These are phyloP conservation scores for Pterocles burchelli DNA, from an alignment of 2,113 vertebrate genomes.

Conservation along the genomic window DNA sequence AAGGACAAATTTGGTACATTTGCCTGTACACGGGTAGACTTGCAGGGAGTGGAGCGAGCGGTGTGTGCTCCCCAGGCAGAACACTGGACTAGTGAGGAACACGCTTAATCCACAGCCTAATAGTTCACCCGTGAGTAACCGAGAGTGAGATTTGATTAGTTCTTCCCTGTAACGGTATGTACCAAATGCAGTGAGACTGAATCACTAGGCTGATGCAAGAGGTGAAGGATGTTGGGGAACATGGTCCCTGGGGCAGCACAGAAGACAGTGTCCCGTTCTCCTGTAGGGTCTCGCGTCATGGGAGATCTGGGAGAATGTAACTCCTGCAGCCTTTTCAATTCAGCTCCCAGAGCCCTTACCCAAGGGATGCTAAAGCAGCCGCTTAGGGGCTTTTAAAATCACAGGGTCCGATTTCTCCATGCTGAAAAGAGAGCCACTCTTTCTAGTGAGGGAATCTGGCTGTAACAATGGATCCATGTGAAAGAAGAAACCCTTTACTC, in stretches of 20 bases:
- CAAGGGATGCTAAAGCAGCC: not conserved
- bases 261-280: fast-evolving
- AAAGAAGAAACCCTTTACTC: not conserved
- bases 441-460: not conserved
- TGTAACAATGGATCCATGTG: fast-evolving
- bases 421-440: not conserved
- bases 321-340: not conserved
- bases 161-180: not conserved
- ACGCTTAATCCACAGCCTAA: not conserved
- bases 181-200: not conserved
- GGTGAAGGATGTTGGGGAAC: not conserved
- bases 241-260: not conserved
- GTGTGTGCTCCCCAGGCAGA: not conserved
- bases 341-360: not conserved
- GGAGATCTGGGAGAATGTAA: not conserved
- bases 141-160: not conserved
- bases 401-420: fast-evolving
- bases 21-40: not conserved
- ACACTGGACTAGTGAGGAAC: not conserved
- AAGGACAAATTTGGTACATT: not conserved
- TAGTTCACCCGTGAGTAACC: not conserved
- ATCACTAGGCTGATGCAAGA: fast-evolving
- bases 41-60: fast-evolving
- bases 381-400: not conserved
- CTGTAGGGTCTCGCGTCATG: not conserved